Evolutionary conservation across 2,888 invertebrate species (phyloP).

Genomic region (Troides aeacus): DNA sequence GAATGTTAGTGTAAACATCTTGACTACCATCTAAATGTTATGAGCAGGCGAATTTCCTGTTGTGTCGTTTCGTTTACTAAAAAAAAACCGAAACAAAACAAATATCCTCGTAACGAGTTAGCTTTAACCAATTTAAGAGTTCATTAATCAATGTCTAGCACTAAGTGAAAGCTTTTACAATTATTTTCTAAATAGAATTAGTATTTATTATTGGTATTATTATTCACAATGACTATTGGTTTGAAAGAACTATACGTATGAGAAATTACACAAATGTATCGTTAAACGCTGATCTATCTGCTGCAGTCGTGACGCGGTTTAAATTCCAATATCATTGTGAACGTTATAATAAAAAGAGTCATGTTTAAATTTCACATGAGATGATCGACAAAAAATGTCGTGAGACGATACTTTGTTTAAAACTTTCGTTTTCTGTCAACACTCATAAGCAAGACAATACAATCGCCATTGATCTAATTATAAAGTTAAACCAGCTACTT

Average conservation of each 20-base stretch:
- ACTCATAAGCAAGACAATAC: constrained; percentile 49
- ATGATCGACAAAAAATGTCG: constrained; percentile 62
- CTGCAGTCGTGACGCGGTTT: constrained; percentile 30
- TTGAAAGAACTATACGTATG: neutral
- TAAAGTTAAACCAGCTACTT: constrained; percentile 16
- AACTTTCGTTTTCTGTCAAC: constrained; percentile 68
- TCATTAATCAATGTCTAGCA: constrained; percentile 37
- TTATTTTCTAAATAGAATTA: constrained; percentile 2
- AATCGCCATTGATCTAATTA: constrained; percentile 40
- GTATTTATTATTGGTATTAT: neutral
- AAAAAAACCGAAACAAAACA: neutral
- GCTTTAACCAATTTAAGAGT: constrained; percentile 53
- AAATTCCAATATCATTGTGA: constrained; percentile 25
- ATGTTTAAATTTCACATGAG: constrained; percentile 60
- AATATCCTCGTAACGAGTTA: constrained; percentile 8
- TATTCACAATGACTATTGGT: neutral
- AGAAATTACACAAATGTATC: constrained; percentile 2
- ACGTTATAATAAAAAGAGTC: constrained; percentile 37
- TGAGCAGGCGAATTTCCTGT: neutral
- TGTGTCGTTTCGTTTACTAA: neutral
- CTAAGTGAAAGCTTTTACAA: constrained; percentile 32
- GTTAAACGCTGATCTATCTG: constrained; percentile 6
- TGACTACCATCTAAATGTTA: neutral
- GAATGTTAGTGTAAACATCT: neutral
- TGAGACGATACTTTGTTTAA: constrained; percentile 54